Evolutionary conservation across 1,140 invertebrate genomes (phyloP).

Genomic region (Hyles euphorbiae): DNA sequence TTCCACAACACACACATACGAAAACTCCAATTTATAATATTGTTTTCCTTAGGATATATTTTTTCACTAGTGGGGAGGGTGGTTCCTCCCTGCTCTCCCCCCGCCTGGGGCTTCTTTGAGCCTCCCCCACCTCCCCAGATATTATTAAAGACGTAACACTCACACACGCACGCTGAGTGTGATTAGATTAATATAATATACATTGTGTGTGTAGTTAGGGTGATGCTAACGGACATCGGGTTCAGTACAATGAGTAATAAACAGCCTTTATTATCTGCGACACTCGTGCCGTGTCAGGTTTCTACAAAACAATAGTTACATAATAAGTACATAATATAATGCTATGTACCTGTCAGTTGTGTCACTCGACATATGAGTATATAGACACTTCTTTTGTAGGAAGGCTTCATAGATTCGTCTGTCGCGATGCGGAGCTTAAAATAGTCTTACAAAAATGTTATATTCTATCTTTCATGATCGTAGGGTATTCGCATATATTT

Average conservation of each 20-base stretch:
- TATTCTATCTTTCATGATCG: no score
- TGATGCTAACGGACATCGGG: constrained; percentile 4
- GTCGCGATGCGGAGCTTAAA: no score
- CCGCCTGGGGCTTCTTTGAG: background rate
- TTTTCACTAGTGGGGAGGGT: constrained; percentile 65
- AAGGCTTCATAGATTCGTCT: no score
- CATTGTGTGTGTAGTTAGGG: constrained; percentile 1
- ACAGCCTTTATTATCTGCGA: constrained; percentile 11
- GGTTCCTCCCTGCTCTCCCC: constrained; percentile 22
- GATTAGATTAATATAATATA: constrained; percentile 67
- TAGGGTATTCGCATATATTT: no score
- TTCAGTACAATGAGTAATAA: constrained; percentile 11
- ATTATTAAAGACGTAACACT: constrained; percentile 73
- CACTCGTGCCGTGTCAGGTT: constrained; percentile 1
- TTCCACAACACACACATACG: constrained; percentile 37
- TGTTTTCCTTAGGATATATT: constrained; percentile 74
- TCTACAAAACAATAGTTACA: constrained; percentile 5
- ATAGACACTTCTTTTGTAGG: no score
- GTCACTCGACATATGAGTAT: no score
- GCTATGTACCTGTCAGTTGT: background rate
- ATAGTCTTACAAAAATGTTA: no score
- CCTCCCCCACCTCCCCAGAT: constrained; percentile 43
- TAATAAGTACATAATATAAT: background rate
- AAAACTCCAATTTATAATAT: constrained; percentile 71
- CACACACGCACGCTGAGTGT: constrained; percentile 61